Evolutionary conservation across 2,113 vertebrate species (phyloP).

Genomic region (Pelvicachromis taeniatus): DNA sequence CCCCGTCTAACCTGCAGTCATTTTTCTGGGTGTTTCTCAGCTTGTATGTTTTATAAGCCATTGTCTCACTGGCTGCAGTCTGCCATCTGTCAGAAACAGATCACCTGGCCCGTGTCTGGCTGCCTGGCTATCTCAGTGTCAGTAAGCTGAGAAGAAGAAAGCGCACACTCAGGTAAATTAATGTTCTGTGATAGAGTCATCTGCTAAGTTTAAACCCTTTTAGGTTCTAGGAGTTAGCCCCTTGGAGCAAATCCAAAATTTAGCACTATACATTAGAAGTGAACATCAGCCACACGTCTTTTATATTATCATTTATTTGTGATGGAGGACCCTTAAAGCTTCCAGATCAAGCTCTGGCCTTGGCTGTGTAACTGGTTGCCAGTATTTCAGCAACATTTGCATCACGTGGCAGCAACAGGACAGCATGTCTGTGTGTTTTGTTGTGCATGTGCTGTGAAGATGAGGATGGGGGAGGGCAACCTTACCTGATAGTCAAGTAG

Average conservation of each 20-base stretch:
- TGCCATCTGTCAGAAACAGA: conserved; percentile 61
- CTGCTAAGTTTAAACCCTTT: background rate
- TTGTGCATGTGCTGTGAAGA: background rate
- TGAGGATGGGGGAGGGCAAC: background rate
- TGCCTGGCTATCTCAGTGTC: conserved; percentile 36
- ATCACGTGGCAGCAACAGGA: conserved; percentile 8
- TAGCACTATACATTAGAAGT: background rate
- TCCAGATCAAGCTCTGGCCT: background rate
- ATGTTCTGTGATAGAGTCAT: background rate
- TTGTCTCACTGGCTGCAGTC: conserved; percentile 43
- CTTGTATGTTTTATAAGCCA: conserved; percentile 31
- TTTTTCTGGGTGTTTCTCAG: background rate
- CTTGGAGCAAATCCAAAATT: background rate
- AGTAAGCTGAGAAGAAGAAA: conserved; percentile 25
- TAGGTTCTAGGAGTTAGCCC: background rate
- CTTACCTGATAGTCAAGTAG: conserved; percentile 94
- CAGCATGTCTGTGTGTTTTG: background rate
- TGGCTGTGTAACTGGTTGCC: background rate
- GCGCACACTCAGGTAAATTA: background rate
- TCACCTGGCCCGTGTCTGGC: conserved; percentile 25
- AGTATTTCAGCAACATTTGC: background rate
- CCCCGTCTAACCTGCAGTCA: background rate
- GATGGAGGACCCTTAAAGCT: background rate
- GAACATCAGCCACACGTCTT: background rate
- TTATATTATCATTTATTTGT: background rate